Base-by-base conservation (phyloP, 1,140 invertebrate genomes). In the Myzus persicae region DNA sequence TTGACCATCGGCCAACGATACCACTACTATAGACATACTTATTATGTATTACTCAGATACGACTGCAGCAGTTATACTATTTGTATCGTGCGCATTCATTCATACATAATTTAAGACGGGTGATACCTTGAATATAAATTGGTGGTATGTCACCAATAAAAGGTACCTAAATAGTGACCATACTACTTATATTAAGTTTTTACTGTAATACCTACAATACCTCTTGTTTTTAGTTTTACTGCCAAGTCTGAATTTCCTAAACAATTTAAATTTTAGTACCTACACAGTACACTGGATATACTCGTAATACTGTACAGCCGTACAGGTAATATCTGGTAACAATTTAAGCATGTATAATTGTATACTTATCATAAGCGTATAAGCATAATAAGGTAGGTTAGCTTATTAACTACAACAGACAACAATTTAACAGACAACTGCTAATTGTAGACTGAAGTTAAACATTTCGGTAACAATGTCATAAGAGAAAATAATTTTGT, bases 91-190 rank as follows among this genome's bases (percentile, higher is more conserved):
- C 1, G 59, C n/a, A 76, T 76, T 14, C 48, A 22, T 51, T 51
- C 59, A 76, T 76, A n/a, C 59, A 76, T 76, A 76, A n/a, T n/a
- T 76, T 76, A 76, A 76, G 4, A 76, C 14, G 31, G 31, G n/a
- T 76, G 59, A 76, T 76, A 76, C 59, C n/a, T 76, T 76, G 59
- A 76, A 76, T 76, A 76, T 76, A 18, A 76, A 76, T 76, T 76
- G n/a, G 4, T n/a, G 18, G 31, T 9, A n/a, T 76, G 14, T n/a
- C n/a, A 76, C 59, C 59, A n/a, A n/a, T 76, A 76, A n/a, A 59
- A 59, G 5, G 59, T n/a, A n/a, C 59, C 59, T n/a, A 76, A 18
- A 76, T 76, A 76, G 59, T 76, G 31, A 76, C 14, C 59, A n/a
- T 14, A 67, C 3, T 67, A 67, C 31, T 76, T n/a, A 51, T 76